Evolutionary conservation across 2,113 vertebrate genomes (phyloP), one percentile per base, ranked within the genome.

Genomic region (Xenotilapia caudafasciata): DNA sequence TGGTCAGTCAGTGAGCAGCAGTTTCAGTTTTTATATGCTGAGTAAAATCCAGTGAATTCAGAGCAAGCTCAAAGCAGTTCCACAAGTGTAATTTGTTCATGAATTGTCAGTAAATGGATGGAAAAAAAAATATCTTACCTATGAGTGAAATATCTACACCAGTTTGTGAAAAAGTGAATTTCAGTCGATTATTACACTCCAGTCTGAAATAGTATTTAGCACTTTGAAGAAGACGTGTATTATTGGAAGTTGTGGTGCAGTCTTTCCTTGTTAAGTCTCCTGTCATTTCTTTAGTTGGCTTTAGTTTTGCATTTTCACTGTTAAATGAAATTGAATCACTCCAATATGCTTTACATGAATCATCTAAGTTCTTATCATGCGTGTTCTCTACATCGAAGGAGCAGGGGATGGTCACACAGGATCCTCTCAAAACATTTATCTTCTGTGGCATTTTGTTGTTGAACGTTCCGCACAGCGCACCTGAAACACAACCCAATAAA

Each of bases 181-280:
- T 21, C 9, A 21, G 2, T 1, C 0, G 0, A 54, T 14, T 14
- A 14, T 2, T 0, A 28, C 55, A 56, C 0, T 5, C 2, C 23
- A 56, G 7, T 15, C 1, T 28, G 55, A 58, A 9, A 0, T 15
- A 9, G 0, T 28, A 58, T 58, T 58, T 58, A 56, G 0, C 0
- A 0, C 55, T 56, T 58, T 9, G 7, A 17, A 6, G 26, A 0
- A 0, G 0, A 31, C 0, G 0, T 31, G 14, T 0, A 58, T 9
- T 2, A 31, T 6, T 58, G 26, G 9, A 17, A 31, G 55, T 58
- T 58, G 55, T 58, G 55, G 55, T 31, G 55, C 55, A 58, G 55
- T 31, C 7, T 31, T 58, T 58, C 14, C 2, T 58, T 58, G 0
- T 4, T 17, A 58, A 31, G 26, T 58, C 26, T 58, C 26, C 55